A percentile compares a stretch with the other conserved stretches of the same genome.
Conservation (phyloP, 1,140 invertebrate species). For the Drosophila nigrodunni region DNA sequence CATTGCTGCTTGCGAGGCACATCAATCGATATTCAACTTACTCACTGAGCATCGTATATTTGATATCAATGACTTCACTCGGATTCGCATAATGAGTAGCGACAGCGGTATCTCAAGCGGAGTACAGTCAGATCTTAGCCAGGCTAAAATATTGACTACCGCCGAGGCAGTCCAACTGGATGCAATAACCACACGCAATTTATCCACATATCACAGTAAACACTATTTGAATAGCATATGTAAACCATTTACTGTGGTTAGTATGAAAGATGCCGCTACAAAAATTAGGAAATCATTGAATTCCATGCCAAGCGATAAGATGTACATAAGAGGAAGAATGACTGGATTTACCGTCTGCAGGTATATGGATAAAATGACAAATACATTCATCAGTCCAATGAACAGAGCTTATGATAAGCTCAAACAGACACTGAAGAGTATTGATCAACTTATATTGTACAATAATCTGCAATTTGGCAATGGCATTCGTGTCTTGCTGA, state of each 20-base stretch:
- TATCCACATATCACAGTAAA: conserved; percentile 14
- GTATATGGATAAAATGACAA: not conserved
- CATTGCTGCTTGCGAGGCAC: conserved; percentile 88
- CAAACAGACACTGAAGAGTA: conserved; percentile 85
- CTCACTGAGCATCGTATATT: conserved; percentile 85
- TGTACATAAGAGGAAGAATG: not conserved
- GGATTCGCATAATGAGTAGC: conserved; percentile 66
- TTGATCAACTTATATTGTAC: conserved; percentile 87
- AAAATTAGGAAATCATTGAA: conserved; percentile 10
- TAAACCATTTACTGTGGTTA: conserved; percentile 84
- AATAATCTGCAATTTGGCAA: conserved; percentile 90
- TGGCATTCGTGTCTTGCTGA: conserved; percentile 88
- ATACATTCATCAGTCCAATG: not conserved
- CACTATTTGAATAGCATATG: conserved; percentile 85
- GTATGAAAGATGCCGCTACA: not conserved
- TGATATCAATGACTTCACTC: conserved; percentile 53
- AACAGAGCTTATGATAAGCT: conserved; percentile 83
- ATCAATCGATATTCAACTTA: conserved; percentile 90
- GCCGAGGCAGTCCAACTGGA: not conserved
- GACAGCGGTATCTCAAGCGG: too few species aligned
- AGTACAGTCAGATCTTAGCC: not conserved
- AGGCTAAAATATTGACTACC: not conserved
- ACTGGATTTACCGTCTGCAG: not conserved
- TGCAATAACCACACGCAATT: not conserved
- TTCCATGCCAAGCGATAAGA: not conserved